phyloP scores from a whole-genome alignment of 2,888 invertebrate species.

The Heliconius hortense region DNA sequence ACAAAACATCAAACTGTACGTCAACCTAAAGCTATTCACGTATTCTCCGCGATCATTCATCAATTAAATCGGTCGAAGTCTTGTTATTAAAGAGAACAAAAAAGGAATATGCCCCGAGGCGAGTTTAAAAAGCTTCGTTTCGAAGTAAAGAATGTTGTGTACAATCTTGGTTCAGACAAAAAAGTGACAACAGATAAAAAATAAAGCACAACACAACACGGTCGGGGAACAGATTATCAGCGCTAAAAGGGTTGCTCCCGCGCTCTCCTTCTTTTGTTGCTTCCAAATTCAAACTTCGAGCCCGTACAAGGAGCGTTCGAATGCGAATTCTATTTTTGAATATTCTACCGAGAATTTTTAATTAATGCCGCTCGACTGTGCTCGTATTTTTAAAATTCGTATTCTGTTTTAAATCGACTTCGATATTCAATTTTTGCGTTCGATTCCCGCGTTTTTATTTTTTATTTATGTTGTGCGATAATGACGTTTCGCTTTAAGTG shows the following conservation, averaged over 20 bases:
- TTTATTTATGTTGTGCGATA: slow-evolving; percentile 82
- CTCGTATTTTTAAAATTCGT: slow-evolving; percentile 80
- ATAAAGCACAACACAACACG: slow-evolving; percentile 73
- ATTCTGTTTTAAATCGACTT: slow-evolving; percentile 80
- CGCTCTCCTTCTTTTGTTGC: slow-evolving; percentile 79
- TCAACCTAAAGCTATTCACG: slow-evolving; percentile 65
- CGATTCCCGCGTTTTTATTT: slow-evolving; percentile 73
- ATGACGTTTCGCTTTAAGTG: slow-evolving; percentile 82
- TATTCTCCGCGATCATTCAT: slow-evolving; percentile 74
- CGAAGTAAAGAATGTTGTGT: slow-evolving; percentile 82
- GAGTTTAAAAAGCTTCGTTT: slow-evolving; percentile 79
- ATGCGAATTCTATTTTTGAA: slow-evolving; percentile 82
- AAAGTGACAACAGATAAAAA: slow-evolving; percentile 81
- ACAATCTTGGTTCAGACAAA: slow-evolving; percentile 80
- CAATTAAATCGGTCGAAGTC: slow-evolving; percentile 76
- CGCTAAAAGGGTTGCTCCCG: slow-evolving; percentile 83
- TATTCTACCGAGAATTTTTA: slow-evolving; percentile 83
- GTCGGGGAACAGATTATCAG: slow-evolving; percentile 81
- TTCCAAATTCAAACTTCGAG: slow-evolving; percentile 80
- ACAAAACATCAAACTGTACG: slow-evolving; percentile 44
- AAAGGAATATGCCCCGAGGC: slow-evolving; percentile 74
- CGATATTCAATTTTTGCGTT: slow-evolving; percentile 82
- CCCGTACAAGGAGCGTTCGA: slow-evolving; percentile 81
- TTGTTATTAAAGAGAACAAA: slow-evolving; percentile 75
- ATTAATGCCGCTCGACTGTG: slow-evolving; percentile 79